Evolutionary conservation across 2,113 vertebrate species (phyloP).

Genomic region (Tachysurus fulvidraco): DNA sequence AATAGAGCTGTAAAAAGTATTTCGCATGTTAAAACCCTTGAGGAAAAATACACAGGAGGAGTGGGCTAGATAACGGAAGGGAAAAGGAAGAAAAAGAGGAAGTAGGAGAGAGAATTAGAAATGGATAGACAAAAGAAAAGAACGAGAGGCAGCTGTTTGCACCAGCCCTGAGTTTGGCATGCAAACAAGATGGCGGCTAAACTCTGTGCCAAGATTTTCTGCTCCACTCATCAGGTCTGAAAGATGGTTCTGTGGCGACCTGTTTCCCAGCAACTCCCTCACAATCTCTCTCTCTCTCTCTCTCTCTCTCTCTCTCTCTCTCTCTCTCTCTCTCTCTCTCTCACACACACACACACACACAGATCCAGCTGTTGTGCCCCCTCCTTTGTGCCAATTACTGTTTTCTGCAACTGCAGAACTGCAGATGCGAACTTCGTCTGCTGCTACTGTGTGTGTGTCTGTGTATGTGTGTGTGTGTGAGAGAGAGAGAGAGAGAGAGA

Average conservation of each 20-base stretch:
- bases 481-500: neutral
- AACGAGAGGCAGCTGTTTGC: constrained; percentile 6
- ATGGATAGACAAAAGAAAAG: neutral
- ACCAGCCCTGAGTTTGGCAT: neutral
- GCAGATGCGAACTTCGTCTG: constrained; percentile 45
- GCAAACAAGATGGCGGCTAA: constrained; percentile 43
- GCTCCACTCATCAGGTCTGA: constrained; percentile 43
- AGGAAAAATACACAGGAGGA: neutral
- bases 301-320: neutral
- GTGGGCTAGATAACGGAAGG: neutral
- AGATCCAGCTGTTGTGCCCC: constrained; percentile 37
- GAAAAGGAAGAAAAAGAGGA: neutral
- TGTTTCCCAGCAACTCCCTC: constrained; percentile 29
- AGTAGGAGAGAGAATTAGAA: neutral
- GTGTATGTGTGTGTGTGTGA: neutral
- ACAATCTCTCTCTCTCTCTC: neutral
- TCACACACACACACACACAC: constrained; percentile 16
- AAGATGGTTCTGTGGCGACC: constrained; percentile 22
- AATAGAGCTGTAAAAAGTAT: neutral
- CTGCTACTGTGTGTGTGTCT: constrained; percentile 58
- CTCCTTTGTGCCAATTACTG: constrained; percentile 53
- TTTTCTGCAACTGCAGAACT: constrained; percentile 47
- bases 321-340: neutral
- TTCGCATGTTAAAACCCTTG: neutral
- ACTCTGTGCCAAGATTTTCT: constrained; percentile 29